Evolutionary conservation across 2,888 invertebrate species (phyloP), one percentile per base, ranked within the genome.

Genomic region (Megalurothrips usitatus): DNA sequence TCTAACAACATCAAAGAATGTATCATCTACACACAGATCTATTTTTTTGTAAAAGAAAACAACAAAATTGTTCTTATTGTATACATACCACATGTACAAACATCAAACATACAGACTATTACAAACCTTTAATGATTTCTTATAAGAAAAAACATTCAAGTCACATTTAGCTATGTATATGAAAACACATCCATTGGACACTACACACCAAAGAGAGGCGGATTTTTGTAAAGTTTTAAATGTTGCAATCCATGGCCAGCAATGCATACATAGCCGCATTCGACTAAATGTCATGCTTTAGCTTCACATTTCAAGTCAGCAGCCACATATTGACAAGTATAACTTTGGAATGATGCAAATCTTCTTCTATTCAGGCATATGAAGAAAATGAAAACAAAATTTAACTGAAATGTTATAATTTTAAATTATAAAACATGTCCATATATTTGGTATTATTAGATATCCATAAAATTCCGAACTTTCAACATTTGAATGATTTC

Each of bases 351-450:
- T 75, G 68, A 75, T 75, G 68, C 68, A 75, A 75, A 75, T 26
- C 26, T 75, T 26, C 12, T 75, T 75, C 12, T 26, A 75, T 75
- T 26, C 68, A 75, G 26, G 23, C 26, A 26, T 26, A 75, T 75
- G 68, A 26, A 75, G 68, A 75, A 75, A 58, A 58, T 19, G 23
- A 75, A 75, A 75, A 68, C n/a, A 75, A 23, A 75, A 23, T 23
- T 75, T 26, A 75, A 23, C 26, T 26, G 11, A 75, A 75, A 26
- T 75, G n/a, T 75, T 26, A 75, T 58, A 75, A 75, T 75, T 75
- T 75, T 75, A 75, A 75, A 75, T 75, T 75, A 75, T 75, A 75
- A 75, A 75, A 75, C 68, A 75, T 75, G 68, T 75, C 68, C 68
- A 75, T 75, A 75, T 75, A 75, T 75, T 75, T 75, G 68, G 68